These are phyloP conservation scores for Epinephelus fuscoguttatus DNA, from an alignment of 2,113 vertebrate genomes.

Conservation along the genomic window DNA sequence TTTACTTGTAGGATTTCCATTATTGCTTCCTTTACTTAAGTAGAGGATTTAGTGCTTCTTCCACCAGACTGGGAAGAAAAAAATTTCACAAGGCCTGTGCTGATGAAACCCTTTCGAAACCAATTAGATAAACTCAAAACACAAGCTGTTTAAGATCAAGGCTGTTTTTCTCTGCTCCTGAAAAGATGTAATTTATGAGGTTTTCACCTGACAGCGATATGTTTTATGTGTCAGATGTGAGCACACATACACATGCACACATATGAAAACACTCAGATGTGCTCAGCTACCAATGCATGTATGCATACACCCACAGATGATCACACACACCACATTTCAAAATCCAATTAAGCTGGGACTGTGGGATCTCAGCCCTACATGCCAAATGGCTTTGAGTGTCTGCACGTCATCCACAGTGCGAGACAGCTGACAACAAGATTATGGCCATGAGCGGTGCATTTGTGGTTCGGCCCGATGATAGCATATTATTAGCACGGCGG, in stretches of 20 bases:
- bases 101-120: slow-evolving; percentile 44
- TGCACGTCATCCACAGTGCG: slow-evolving; percentile 62
- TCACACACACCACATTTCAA: slow-evolving; percentile 54
- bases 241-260: slow-evolving; percentile 2
- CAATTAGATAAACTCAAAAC: slow-evolving; percentile 54
- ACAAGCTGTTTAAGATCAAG: slow-evolving; percentile 55
- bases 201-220: slow-evolving; percentile 54
- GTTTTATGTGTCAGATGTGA: slow-evolving; percentile 49
- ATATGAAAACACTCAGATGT: slow-evolving; percentile 43
- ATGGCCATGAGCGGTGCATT: slow-evolving; percentile 64
- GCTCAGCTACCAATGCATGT: slow-evolving; percentile 37
- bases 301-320: slow-evolving; percentile 46
- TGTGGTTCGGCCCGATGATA: slow-evolving; percentile 59
- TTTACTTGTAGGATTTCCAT: neutral
- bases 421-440: slow-evolving; percentile 78
- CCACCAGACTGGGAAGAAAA: neutral
- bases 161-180: slow-evolving; percentile 33
- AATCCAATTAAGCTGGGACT: slow-evolving; percentile 76
- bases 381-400: slow-evolving; percentile 74
- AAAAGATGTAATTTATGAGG: slow-evolving; percentile 31
- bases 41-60: neutral
- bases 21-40: neutral
- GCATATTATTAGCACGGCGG: slow-evolving; percentile 61
- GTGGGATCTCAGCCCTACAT: slow-evolving; percentile 66
- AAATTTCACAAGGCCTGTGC: neutral